Percentiles rank a stretch among this genome's conserved stretches.
Evolutionary conservation across 2,888 invertebrate genomes (phyloP).

Genomic region (Heteropelma amictum): DNA sequence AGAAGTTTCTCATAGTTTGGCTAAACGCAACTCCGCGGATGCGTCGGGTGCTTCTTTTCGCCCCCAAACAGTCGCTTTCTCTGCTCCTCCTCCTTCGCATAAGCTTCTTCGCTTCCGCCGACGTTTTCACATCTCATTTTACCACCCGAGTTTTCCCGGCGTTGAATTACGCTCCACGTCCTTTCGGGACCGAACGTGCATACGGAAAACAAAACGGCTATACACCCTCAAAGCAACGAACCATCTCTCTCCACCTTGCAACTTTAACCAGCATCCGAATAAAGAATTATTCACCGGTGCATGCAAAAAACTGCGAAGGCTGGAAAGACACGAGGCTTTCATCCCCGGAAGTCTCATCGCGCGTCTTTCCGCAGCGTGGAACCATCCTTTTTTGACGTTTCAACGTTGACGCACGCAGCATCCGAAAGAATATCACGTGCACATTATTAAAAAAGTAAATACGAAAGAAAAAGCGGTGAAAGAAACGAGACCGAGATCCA

Average conservation of each 20-base stretch:
- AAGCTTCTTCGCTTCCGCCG: background rate
- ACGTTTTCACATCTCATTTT: background rate
- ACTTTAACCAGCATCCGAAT: constrained; percentile 46
- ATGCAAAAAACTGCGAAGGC: too few relatives aligned
- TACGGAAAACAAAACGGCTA: constrained; percentile 19
- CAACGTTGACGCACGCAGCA: too few relatives aligned
- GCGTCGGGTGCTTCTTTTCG: background rate
- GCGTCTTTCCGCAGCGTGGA: too few relatives aligned
- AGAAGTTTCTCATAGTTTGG: background rate
- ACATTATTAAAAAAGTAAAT: too few relatives aligned
- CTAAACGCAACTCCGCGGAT: background rate
- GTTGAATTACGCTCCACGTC: background rate
- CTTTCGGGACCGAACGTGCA: constrained; percentile 40
- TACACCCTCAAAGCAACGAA: background rate
- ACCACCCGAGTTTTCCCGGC: background rate
- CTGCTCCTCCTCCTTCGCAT: background rate
- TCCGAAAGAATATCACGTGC: too few relatives aligned
- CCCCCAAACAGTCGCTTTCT: background rate
- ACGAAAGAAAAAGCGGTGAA: too few relatives aligned
- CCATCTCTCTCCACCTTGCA: background rate
- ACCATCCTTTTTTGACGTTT: too few relatives aligned
- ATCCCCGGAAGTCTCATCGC: too few relatives aligned
- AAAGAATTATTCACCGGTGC: constrained; percentile 41
- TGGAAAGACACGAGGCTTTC: too few relatives aligned
- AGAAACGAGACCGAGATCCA: too few relatives aligned